A percentile compares a stretch with the other conserved stretches of the same genome.
Evolutionary conservation across 2,888 invertebrate species (phyloP).

Genomic region (Campopleginae sp.): DNA sequence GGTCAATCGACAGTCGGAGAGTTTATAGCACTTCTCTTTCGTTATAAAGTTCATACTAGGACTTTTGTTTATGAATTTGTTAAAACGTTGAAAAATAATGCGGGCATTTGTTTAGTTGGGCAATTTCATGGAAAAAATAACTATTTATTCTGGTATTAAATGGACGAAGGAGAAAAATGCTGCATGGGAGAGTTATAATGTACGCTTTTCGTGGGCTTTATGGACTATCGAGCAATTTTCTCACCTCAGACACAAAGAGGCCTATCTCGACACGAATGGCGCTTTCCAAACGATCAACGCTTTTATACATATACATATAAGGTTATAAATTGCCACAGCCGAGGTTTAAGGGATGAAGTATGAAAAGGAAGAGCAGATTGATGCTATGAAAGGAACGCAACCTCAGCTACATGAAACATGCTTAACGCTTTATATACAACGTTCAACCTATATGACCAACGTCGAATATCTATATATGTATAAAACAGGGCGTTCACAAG

Average conservation of each 20-base stretch:
- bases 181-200: not conserved
- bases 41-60: not conserved
- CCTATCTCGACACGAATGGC: constrained; percentile 21
- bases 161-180: not conserved
- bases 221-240: constrained; percentile 41
- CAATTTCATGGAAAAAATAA: not conserved
- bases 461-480: constrained; percentile 61
- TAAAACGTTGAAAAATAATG: not conserved
- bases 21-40: not conserved
- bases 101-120: not conserved
- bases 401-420: constrained; percentile 19
- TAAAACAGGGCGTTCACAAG: constrained; percentile 60
- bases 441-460: constrained; percentile 67
- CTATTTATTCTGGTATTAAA: not conserved
- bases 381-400: constrained; percentile 39
- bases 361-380: constrained; percentile 14
- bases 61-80: not conserved
- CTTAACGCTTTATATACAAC: constrained; percentile 67
- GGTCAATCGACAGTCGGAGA: too few species aligned
- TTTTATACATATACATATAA: constrained; percentile 41
- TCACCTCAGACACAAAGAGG: constrained; percentile 15
- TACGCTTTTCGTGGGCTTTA: constrained; percentile 8
- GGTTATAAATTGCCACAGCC: constrained; percentile 52
- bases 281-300: constrained; percentile 59
- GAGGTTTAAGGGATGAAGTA: constrained; percentile 47